phyloP scores from a whole-genome alignment of 2,797 vertebrate species.

The Distichodus sexfasciatus region DNA sequence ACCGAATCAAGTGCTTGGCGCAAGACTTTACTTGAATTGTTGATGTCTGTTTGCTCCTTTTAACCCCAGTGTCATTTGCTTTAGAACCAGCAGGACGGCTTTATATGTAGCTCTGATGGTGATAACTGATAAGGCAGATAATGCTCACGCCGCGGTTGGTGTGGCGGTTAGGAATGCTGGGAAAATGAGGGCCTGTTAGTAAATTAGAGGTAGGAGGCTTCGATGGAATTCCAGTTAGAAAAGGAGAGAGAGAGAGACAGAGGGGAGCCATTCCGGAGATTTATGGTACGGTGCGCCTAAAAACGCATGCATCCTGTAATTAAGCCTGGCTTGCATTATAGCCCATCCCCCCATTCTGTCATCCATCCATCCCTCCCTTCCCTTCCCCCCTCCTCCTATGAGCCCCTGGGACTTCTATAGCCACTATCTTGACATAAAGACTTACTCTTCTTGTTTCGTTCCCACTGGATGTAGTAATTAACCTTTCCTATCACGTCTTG shows the following conservation, averaged over 20 bases:
- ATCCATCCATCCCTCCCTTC: conserved; percentile 10
- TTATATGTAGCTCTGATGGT: neutral
- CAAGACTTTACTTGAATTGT: neutral
- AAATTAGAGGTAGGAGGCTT: conserved; percentile 11
- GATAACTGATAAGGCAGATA: neutral
- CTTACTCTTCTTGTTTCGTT: conserved; percentile 18
- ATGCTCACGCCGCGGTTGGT: neutral
- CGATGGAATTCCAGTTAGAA: conserved; percentile 28
- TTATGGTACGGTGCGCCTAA: conserved; percentile 72
- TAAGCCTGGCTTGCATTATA: conserved; percentile 69
- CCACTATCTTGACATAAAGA: conserved; percentile 4
- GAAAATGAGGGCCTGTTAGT: neutral
- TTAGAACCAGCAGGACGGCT: neutral
- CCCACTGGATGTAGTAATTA: conserved; percentile 36
- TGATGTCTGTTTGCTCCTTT: neutral
- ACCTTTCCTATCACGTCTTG: conserved; percentile 29
- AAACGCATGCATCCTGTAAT: conserved; percentile 81
- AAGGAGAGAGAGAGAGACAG: conserved; percentile 42
- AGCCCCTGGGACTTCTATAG: conserved; percentile 15
- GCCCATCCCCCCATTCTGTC: conserved; percentile 54
- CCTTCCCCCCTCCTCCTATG: conserved; percentile 34
- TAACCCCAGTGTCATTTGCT: neutral
- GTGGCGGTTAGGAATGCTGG: neutral
- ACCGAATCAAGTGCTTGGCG: neutral
- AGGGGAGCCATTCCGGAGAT: conserved; percentile 68